Percentiles rank a stretch among this genome's conserved stretches.
These are phyloP conservation scores for Typhlomys cinereus DNA, from an alignment of 2,113 vertebrate genomes.

Conservation along the genomic window DNA sequence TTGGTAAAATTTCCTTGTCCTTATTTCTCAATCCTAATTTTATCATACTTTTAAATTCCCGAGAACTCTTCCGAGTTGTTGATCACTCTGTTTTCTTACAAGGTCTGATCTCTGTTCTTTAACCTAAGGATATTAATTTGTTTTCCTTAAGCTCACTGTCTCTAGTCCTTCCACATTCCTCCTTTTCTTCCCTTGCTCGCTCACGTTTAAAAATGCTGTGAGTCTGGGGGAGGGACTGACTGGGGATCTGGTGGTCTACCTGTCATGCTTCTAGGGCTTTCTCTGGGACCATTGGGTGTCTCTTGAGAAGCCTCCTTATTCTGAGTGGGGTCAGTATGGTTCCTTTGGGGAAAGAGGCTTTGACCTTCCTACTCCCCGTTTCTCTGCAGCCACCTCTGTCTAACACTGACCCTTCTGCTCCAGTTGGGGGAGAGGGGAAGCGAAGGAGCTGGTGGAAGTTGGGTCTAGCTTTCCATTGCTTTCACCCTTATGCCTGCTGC, in stretches of 20 bases:
- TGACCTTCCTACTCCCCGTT: neutral
- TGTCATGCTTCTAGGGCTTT: neutral
- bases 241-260: neutral
- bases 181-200: neutral
- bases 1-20: neutral
- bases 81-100: neutral
- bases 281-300: neutral
- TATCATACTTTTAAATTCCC: neutral
- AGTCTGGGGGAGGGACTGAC: neutral
- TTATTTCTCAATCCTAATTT: neutral
- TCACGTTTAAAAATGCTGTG: neutral
- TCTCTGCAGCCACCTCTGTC: neutral
- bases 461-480: neutral
- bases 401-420: neutral
- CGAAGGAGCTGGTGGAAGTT: accelerated
- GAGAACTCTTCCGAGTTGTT: neutral
- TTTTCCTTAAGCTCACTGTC: neutral
- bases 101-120: too few relatives aligned
- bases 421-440: neutral
- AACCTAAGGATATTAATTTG: neutral
- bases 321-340: neutral
- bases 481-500: neutral
- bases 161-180: neutral
- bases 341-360: neutral
- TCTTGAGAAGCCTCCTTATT: neutral